Evolutionary conservation across 2,888 invertebrate genomes (phyloP), one percentile per base, ranked within the genome.

Genomic region (Gerris lacustris): DNA sequence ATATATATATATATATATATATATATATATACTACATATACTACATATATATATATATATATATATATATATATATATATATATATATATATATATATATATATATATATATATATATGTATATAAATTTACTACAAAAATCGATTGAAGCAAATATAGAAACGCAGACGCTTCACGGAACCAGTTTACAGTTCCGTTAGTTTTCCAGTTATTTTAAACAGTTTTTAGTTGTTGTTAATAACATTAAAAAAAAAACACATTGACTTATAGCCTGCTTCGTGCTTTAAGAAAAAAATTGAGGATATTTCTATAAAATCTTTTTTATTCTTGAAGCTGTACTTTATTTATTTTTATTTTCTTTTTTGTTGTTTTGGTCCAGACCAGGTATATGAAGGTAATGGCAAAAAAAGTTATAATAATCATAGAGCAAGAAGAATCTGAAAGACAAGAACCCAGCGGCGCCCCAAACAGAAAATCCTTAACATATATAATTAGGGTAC

Each of bases 1-100:
- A 66, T 66, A 66, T 66, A 66, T 66, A 66, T 66, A 66, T 66
- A 66, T 66, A 66, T 66, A 66, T 66, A 66, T 66, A 66, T 66
- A 66, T 66, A 66, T 66, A 66, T 31, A 31, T 31, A 31, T 66
- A 9, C 18, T 64, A n/a, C 11, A 66, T 66, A 18, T 31, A 31
- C 15, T 18, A 66, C 43, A 66, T 66, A 43, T 9, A 66, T 66
- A 55, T 55, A 55, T 55, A 55, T 55, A 55, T 55, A 55, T 55
- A 55, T 55, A 55, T 55, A 55, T 55, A 55, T 55, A 55, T 55
- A 55, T 55, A 55, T 55, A 55, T 55, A 55, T 55, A 47, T 47
- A 47, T 47, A 11, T 47, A 47, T 47, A 47, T 47, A 7, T 7
- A 7, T 47, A 47, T 7, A 7, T 7, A 47, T 47, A 47, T 47